phyloP scores from a whole-genome alignment of 2,113 vertebrate species.

The Chascanopsetta lugubris region DNA sequence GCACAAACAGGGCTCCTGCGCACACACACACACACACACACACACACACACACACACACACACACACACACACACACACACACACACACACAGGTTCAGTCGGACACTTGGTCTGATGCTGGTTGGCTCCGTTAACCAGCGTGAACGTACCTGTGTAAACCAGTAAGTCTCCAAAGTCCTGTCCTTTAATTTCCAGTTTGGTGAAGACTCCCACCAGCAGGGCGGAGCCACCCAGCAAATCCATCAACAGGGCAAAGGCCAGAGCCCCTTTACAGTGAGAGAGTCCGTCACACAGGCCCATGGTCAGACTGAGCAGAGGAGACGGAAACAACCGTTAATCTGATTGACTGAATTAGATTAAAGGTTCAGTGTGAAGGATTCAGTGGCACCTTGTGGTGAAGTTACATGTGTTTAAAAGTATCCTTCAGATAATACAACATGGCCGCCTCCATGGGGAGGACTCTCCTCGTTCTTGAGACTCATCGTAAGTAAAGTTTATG shows the following conservation, averaged over 20 bases:
- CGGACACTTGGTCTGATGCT: not conserved
- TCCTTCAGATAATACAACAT: no score
- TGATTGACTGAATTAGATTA: not conserved
- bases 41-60: conserved; percentile 74
- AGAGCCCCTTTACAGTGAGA: conserved; percentile 87
- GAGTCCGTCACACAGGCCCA: conserved; percentile 74
- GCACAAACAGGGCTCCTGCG: conserved; percentile 84
- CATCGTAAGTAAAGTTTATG: no score
- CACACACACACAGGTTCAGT: not conserved
- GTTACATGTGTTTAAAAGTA: no score
- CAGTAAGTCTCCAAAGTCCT: conserved; percentile 87
- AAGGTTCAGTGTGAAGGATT: not conserved
- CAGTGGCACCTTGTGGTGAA: no score
- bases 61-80: conserved; percentile 84
- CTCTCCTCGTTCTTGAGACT: no score
- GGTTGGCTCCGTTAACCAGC: no score
- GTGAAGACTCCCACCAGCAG: conserved; percentile 88
- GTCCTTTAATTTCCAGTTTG: conserved; percentile 81
- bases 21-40: not conserved
- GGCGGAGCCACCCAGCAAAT: conserved; percentile 82
- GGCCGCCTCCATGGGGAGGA: no score
- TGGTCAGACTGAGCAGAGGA: conserved; percentile 31
- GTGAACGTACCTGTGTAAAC: conserved; percentile 80
- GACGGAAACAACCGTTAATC: not conserved
- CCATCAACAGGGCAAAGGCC: conserved; percentile 85